phyloP scores from a whole-genome alignment of 2,888 invertebrate genomes.

The Nesidiocoris tenuis region DNA sequence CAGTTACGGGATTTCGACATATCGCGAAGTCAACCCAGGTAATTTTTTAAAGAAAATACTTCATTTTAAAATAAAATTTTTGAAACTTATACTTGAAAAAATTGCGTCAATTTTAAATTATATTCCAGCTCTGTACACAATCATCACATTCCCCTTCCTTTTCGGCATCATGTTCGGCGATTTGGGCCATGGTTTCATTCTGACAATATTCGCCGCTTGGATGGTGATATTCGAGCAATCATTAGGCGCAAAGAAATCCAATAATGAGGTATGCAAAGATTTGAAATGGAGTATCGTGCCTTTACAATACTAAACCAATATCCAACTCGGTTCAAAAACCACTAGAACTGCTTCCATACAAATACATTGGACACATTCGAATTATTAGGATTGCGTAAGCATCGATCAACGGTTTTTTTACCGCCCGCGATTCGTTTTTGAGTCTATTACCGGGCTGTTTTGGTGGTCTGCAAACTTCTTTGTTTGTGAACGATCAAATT shows the following conservation, averaged over 20 bases:
- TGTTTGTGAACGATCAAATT: neutral
- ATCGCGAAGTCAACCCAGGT: slow-evolving; percentile 90
- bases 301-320: too few relatives aligned
- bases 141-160: slow-evolving; percentile 63
- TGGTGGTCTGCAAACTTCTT: neutral
- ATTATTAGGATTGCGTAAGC: too few relatives aligned
- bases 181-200: slow-evolving; percentile 67
- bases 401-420: too few relatives aligned
- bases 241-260: slow-evolving; percentile 67
- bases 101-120: too few relatives aligned
- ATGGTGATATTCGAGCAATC: slow-evolving; percentile 79
- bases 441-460: neutral
- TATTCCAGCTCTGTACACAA: slow-evolving; percentile 62
- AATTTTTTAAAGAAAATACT: too few relatives aligned
- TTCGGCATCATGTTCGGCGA: slow-evolving; percentile 67
- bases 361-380: too few relatives aligned
- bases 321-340: too few relatives aligned
- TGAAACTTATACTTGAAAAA: neutral
- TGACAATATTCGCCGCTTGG: slow-evolving; percentile 76
- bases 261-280: slow-evolving; percentile 57
- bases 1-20: slow-evolving; percentile 87
- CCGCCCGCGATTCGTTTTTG: too few relatives aligned
- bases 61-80: too few relatives aligned
- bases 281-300: neutral
- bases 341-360: too few relatives aligned